phyloP scores from a whole-genome alignment of 1,140 invertebrate species.

The Brachionus rotundiformis region DNA sequence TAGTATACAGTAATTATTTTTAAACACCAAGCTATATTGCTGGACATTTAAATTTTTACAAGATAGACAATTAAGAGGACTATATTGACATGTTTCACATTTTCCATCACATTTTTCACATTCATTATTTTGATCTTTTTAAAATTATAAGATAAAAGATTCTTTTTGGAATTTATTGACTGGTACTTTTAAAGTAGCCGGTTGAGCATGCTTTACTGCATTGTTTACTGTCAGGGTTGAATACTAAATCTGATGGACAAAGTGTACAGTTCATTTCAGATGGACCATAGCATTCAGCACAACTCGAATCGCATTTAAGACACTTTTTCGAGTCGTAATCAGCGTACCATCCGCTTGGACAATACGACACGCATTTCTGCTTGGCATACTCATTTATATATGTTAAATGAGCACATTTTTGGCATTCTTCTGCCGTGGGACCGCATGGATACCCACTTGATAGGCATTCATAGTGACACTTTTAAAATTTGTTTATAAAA shows the following conservation, averaged over 20 bases:
- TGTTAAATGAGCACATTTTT: constrained; percentile 6
- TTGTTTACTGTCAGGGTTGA: background rate
- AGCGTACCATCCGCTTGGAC: constrained; percentile 27
- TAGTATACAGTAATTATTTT: background rate
- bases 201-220: background rate
- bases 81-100: constrained; percentile 40
- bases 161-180: background rate
- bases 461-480: constrained; percentile 41
- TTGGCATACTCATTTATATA: background rate
- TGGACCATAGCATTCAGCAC: constrained; percentile 36
- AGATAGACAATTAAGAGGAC: background rate
- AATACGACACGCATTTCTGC: constrained; percentile 22
- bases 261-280: background rate
- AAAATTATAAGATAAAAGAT: background rate
- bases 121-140: constrained; percentile 2
- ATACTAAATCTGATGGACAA: background rate
- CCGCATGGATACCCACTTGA: background rate
- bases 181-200: constrained; percentile 31
- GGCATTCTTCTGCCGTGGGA: background rate
- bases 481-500: background rate
- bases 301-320: constrained; percentile 18
- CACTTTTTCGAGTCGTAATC: constrained; percentile 11
- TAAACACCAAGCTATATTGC: background rate
- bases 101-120: constrained; percentile 42
- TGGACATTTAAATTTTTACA: constrained; percentile 7